Base-by-base conservation (phyloP, 2,797 vertebrate species). In the Linurgus olivaceus region DNA sequence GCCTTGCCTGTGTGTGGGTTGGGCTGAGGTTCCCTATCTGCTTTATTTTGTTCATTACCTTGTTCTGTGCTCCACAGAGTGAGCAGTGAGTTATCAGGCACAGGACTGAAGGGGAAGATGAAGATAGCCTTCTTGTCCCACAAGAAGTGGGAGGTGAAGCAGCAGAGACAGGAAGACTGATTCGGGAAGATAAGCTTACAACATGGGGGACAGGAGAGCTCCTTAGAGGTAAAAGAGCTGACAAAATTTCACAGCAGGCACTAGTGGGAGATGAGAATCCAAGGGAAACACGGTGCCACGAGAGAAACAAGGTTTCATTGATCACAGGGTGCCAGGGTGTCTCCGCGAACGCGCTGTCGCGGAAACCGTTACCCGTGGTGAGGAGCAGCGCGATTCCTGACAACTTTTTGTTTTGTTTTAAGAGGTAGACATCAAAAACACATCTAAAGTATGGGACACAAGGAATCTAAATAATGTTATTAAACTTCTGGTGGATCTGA, bases 401-500 rank as follows among this genome's bases (percentile, higher is more conserved):
- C 97, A 96, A 94, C 8, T 72, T 95, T 92, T 94, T 96, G 84
- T 94, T 97, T 97, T 90, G 88, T 94, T 97, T 97, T 84, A 96
- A 97, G 97, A 97, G 93, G 80, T 66, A 26, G 21, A 26, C 82
- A 96, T 98, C 97, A 98, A 97, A 98, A 97, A 97, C 97, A 97
- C 96, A 97, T 97, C 96, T 97, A 86, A 97, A 15, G 12, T 84
- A 35, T 40, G 55, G 96, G 95, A 84, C 91, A 93, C 86, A 94
- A 92, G 86, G 88, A 90, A 89, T 89, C 94, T 91, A 96, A 95
- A 97, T 97, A 95, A 95, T 42, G 51, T 73, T 94, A 91, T 95
- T 96, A 96, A 97, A 95, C 80, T 94, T 96, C 95, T 94, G 59
- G 65, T 96, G 72, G 96, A 95, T 90, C 91, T 76, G 71, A 71